Base-by-base conservation (phyloP, 2,113 vertebrate species). In the Seriola aureovittata region DNA sequence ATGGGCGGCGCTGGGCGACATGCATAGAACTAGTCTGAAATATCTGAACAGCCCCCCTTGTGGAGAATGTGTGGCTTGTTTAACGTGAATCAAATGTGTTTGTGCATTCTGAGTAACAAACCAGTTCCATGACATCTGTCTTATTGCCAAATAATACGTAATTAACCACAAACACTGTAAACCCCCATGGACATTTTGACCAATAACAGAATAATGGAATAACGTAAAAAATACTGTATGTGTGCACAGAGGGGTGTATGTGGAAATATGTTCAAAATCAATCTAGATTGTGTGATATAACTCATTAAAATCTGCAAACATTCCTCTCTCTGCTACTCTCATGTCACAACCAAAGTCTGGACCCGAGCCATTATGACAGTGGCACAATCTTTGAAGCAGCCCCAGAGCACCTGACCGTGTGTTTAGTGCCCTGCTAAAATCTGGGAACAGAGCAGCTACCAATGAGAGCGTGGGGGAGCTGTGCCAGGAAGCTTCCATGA, bases 401-500 rank as follows among this genome's bases (percentile, higher is more conserved):
- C 59, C 50, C 74, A 67, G 57, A 68, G 81, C 83, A 89, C 85
- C 84, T 84, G 80, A 86, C 80, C 83, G 78, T 87, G 88, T 87
- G 82, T 89, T 88, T 81, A 80, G 65, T 75, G 44, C 4, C 55
- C 77, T 62, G 69, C 80, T 72, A 80, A 83, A 89, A 80, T 72
- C 73, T 42, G 78, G 80, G 57, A 81, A 82, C 54, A 71, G 54
- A 78, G 59, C 62, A 46, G 72, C 71, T 11, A 77, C 42, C 62
- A 80, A 85, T 70, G 68, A 81, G 81, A 87, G 75, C 77, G 63
- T 50, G 60, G 54, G 60, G 89, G 81, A 90, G 29, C 50, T 23
- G 4, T 68, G 88, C 88, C 89, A 92, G 60, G 44, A 60, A 68
- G 57, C 80, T 59, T 89, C 71, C 36, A 23, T 7, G 8, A 84